Base-by-base conservation (phyloP, 2,113 vertebrate species). In the western clawed frog (Xenopus tropicalis) region DNA sequence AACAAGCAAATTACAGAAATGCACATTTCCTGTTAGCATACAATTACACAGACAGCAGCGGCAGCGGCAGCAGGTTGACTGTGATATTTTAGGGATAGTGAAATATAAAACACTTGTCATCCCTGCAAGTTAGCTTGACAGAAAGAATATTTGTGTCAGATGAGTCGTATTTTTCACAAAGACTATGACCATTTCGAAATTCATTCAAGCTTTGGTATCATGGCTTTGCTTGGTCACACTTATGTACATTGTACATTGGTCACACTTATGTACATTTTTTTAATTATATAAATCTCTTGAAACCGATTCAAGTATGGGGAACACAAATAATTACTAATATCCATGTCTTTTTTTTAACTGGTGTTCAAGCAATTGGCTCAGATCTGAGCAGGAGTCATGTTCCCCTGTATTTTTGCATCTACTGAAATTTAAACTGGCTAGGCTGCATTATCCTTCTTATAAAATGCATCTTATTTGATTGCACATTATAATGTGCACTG, bases 261-360 rank as follows among this genome's bases (percentile, higher is more conserved):
- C n/a, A 90, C 91, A 91, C 91, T 94, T 92, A 93, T 93, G 71
- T 80, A 88, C 25, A 85, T 88, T 48, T 76, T 94, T 93, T 89
- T 87, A 83, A 89, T 90, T 86, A 77, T 85, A 87, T 56, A 80
- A 88, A 82, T 88, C 87, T 87, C 79, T 72, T 79, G 80, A 89
- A 86, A 86, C 85, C 86, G 84, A 84, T 82, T 88, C 81, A 48
- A 43, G 23, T 46, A 29, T 19, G 29, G 14, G 20, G 11, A 14
- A 48, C 43, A 16, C 10, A 37, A 54, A n/a, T n/a, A 23, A 48
- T 6, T 23, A n/a, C 8, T 16, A 9, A 48, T 23, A 48, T 51
- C 16, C 43, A 6, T 48, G 1, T 19, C 2, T 20, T n/a, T 65
- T 46, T 25, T 61, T 21, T 16, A 20, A 11, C 14, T 37, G 29